Percentiles rank a stretch among this genome's conserved stretches.
These are phyloP conservation scores for Mactra quadrangularis DNA, from an alignment of 1,140 invertebrate species.

Conservation along the genomic window DNA sequence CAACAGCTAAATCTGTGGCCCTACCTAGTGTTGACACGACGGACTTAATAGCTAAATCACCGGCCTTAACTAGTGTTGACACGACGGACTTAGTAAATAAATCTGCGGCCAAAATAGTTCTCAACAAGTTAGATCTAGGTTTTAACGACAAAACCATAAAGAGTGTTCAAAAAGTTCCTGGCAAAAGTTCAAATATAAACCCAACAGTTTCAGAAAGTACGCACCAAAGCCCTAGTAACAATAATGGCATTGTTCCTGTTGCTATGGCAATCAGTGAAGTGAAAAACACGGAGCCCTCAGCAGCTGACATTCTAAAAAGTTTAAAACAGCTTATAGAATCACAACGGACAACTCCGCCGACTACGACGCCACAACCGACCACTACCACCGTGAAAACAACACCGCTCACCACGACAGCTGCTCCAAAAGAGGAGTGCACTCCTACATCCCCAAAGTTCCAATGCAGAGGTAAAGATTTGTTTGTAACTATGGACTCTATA, in stretches of 20 bases:
- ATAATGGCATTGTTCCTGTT: neutral
- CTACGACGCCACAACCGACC: too few species aligned
- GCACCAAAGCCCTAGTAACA: neutral
- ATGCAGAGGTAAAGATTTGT: constrained; percentile 46
- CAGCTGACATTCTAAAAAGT: neutral
- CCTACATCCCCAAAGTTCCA: constrained; percentile 24
- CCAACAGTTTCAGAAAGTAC: too few species aligned
- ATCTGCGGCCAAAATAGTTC: too few species aligned
- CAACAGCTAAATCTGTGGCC: neutral
- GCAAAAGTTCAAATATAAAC: too few species aligned
- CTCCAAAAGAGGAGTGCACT: constrained; percentile 13
- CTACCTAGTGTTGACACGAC: neutral
- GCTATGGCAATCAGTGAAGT: neutral
- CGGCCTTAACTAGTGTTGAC: too few species aligned
- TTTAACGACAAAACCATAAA: too few species aligned
- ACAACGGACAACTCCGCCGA: neutral
- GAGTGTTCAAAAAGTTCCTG: too few species aligned
- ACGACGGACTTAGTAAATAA: too few species aligned
- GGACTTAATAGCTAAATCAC: neutral
- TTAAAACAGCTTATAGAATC: neutral
- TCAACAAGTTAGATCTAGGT: too few species aligned
- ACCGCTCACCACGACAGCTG: neutral
- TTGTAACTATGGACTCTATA: constrained; percentile 28
- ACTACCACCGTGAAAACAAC: constrained; percentile 9
- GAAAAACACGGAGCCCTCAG: neutral